A percentile compares a stretch with the other conserved stretches of the same genome.
phyloP scores from a whole-genome alignment of 2,797 vertebrate genomes.

The Lacerta agilis region DNA sequence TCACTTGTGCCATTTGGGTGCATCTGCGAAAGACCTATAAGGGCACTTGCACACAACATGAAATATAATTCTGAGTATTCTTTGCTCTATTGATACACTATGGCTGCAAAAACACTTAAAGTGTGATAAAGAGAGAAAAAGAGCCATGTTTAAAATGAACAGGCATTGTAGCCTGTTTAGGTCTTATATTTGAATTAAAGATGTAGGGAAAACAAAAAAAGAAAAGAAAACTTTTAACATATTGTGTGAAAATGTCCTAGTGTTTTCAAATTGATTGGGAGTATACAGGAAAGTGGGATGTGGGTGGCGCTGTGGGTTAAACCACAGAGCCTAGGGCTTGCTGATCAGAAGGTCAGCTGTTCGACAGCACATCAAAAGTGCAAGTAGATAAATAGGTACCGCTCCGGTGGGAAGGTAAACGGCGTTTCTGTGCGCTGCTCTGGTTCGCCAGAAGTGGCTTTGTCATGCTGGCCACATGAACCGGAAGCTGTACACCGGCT shows the following conservation, averaged over 20 bases:
- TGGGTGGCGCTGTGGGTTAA: too few relatives aligned
- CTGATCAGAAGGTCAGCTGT: too few relatives aligned
- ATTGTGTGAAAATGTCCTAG: not conserved
- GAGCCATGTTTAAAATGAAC: not conserved
- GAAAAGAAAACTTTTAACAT: not conserved
- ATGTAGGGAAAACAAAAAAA: not conserved
- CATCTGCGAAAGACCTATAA: not conserved
- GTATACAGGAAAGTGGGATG: not conserved
- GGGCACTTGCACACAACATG: not conserved
- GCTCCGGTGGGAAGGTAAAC: too few relatives aligned
- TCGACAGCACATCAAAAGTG: too few relatives aligned
- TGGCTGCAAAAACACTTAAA: not conserved
- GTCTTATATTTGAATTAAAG: not conserved
- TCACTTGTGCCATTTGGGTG: not conserved
- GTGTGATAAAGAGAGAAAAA: not conserved
- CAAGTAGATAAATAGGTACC: too few relatives aligned
- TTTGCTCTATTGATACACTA: not conserved
- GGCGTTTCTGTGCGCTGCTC: too few relatives aligned
- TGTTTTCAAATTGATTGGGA: not conserved
- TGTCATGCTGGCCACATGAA: too few relatives aligned
- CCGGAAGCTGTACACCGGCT: too few relatives aligned
- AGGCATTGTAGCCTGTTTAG: not conserved
- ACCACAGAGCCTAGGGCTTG: too few relatives aligned
- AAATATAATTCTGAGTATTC: not conserved
- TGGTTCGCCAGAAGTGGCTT: too few relatives aligned